Evolutionary conservation across 2,888 invertebrate genomes (phyloP).

Genomic region (Cyclophora punctaria): DNA sequence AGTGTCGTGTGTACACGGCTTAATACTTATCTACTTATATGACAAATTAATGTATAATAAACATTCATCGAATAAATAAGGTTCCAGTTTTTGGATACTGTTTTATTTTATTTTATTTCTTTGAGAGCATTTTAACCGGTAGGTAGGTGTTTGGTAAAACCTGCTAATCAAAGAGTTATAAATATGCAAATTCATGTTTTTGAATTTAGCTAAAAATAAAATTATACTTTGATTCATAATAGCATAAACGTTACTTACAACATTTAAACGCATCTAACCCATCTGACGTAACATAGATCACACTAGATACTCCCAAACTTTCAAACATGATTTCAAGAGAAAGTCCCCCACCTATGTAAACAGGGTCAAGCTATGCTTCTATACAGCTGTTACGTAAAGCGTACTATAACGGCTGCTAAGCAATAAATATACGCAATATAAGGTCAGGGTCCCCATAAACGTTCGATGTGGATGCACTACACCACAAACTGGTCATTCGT

Average conservation of each 20-base stretch:
- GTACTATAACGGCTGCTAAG: slow-evolving; percentile 59
- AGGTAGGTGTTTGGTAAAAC: no score
- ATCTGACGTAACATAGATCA: slow-evolving; percentile 1
- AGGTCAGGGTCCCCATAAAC: slow-evolving; percentile 74
- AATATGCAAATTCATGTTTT: no score
- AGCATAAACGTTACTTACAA: no score
- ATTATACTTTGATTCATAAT: no score
- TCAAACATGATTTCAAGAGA: slow-evolving; percentile 34
- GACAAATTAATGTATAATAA: slow-evolving; percentile 26
- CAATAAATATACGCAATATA: slow-evolving; percentile 72
- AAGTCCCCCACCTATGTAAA: slow-evolving; percentile 46
- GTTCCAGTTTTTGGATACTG: no score
- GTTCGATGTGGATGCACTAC: slow-evolving; percentile 65
- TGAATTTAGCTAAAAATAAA: no score
- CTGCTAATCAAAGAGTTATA: no score
- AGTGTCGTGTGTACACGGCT: slow-evolving; percentile 27
- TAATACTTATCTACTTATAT: slow-evolving; percentile 20
- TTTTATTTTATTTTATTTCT: no score
- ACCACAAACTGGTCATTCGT: slow-evolving; percentile 75
- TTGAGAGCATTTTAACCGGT: no score
- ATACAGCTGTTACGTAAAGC: slow-evolving; percentile 68
- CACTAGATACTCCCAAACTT: background rate
- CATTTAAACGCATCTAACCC: slow-evolving; percentile 12
- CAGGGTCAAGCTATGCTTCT: slow-evolving; percentile 56
- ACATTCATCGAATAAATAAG: no score